Conservation (phyloP, 2,113 vertebrate genomes). For the Suncus etruscus region DNA sequence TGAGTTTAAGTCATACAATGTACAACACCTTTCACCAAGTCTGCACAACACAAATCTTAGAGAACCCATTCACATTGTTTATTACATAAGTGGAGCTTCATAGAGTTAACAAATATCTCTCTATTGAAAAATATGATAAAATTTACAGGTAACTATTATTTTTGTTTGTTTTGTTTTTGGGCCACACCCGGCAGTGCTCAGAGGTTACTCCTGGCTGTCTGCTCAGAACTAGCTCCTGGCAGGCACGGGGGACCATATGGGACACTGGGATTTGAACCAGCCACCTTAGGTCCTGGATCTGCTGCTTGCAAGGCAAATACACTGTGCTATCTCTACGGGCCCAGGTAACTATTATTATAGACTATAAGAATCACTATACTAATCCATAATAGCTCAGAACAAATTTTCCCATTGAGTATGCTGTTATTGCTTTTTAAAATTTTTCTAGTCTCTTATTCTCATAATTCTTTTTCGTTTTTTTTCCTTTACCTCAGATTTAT, state of each 20-base stretch:
- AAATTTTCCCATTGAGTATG: not conserved
- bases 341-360: not conserved
- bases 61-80: no score
- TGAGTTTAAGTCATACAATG: not conserved
- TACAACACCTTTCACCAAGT: no score
- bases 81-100: not conserved
- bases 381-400: no score
- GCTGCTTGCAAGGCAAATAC: no score
- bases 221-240: no score
- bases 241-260: no score
- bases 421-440: not conserved
- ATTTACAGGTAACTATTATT: not conserved
- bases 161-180: no score
- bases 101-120: not conserved
- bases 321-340: no score
- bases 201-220: no score
- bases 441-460: not conserved
- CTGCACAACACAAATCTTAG: not conserved
- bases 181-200: no score
- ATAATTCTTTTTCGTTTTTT: not conserved
- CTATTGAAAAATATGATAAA: not conserved
- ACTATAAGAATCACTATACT: not conserved
- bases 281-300: no score
- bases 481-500: not conserved
- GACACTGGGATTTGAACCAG: no score